Percentiles rank a stretch among this genome's conserved stretches.
Evolutionary conservation across 2,113 vertebrate genomes (phyloP).

Genomic region (Aegypius monachus): DNA sequence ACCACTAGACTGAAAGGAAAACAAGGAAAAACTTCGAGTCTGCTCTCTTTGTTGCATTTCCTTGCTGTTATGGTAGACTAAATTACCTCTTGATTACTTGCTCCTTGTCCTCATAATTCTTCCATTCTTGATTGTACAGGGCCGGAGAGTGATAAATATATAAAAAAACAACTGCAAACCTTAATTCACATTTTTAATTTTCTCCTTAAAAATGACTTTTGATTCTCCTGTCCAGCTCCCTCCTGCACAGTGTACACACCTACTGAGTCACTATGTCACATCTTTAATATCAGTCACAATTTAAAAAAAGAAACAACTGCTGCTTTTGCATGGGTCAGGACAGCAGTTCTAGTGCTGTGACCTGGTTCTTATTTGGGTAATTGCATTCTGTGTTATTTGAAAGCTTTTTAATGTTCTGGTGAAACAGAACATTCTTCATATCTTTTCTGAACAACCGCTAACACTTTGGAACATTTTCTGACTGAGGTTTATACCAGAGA

Average conservation of each 20-base stretch:
- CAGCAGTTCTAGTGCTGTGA: background rate
- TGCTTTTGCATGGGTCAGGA: background rate
- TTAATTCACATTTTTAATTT: background rate
- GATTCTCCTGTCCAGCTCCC: background rate
- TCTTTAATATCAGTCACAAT: background rate
- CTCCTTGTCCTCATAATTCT: background rate
- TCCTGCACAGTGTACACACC: background rate
- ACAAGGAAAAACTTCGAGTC: background rate
- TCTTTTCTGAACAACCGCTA: background rate
- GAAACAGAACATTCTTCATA: constrained; percentile 19
- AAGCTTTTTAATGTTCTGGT: constrained; percentile 18
- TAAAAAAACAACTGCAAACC: background rate
- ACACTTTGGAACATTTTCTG: background rate
- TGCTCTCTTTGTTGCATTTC: background rate
- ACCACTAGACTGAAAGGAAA: background rate
- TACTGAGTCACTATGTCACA: background rate
- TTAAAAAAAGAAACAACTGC: background rate
- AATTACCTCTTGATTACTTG: background rate
- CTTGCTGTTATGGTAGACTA: background rate
- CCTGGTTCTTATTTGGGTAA: background rate
- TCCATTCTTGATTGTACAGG: background rate
- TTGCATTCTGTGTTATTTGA: constrained; percentile 2
- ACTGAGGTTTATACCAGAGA: background rate
- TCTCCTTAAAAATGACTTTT: background rate
- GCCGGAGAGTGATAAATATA: background rate